These are phyloP conservation scores for Drosophila kurseongensis DNA, from an alignment of 1,140 invertebrate genomes.

Conservation along the genomic window DNA sequence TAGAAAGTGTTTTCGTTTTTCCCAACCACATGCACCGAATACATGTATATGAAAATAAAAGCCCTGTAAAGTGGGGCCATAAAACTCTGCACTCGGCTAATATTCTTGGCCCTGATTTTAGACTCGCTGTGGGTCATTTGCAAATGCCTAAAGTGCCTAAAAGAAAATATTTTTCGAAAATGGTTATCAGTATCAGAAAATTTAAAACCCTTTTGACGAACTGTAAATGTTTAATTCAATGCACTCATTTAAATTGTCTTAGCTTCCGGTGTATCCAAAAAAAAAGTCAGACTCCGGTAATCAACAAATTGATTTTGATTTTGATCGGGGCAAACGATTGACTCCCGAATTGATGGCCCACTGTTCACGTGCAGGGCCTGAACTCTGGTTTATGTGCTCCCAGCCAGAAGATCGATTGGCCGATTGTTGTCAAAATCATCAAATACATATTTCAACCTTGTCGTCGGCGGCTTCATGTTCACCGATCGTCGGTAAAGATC, in stretches of 20 bases:
- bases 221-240: constrained; percentile 44
- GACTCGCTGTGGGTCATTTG: constrained; percentile 23
- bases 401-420: constrained; percentile 65
- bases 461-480: constrained; percentile 62
- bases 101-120: constrained; percentile 23
- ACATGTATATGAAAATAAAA: constrained; percentile 73
- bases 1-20: constrained; percentile 68
- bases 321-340: constrained; percentile 67
- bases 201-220: constrained; percentile 40
- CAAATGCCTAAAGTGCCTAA: constrained; percentile 7
- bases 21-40: constrained; percentile 31
- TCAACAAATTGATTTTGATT: constrained; percentile 79
- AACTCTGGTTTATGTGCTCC: constrained; percentile 61
- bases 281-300: constrained; percentile 13
- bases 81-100: constrained; percentile 43
- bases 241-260: constrained; percentile 40
- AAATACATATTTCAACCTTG: constrained; percentile 72
- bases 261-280: constrained; percentile 51
- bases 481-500: constrained; percentile 63
- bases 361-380: constrained; percentile 50
- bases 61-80: constrained; percentile 47
- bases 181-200: constrained; percentile 12
- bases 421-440: constrained; percentile 78
- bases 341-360: constrained; percentile 67
- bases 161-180: constrained; percentile 25